Conservation (phyloP, 2,113 vertebrate genomes). For the Thalassoma bifasciatum region DNA sequence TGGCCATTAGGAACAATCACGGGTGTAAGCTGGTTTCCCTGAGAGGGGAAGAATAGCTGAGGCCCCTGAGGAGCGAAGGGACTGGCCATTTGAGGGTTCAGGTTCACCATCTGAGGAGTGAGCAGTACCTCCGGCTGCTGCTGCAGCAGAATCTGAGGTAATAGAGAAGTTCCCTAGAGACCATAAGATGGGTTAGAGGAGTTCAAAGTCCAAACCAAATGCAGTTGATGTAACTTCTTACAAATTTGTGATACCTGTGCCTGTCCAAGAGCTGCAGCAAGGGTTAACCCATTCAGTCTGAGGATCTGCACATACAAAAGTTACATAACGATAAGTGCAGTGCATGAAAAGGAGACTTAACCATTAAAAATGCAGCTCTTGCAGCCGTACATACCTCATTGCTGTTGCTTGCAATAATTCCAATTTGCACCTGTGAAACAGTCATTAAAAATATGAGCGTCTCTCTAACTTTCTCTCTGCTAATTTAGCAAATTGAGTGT, state of each 20-base stretch:
- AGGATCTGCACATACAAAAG: conserved; percentile 68
- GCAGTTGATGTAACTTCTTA: background rate
- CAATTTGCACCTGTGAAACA: conserved; percentile 74
- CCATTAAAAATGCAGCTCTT: background rate
- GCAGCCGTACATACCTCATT: conserved; percentile 77
- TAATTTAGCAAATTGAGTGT: background rate
- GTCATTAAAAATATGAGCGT: conserved; percentile 21
- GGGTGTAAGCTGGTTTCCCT: conserved; percentile 74
- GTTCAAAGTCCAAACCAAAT: background rate
- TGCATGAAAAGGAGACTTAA: background rate
- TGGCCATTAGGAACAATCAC: conserved; percentile 71
- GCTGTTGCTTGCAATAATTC: conserved; percentile 84
- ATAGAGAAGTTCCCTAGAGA: conserved; percentile 69
- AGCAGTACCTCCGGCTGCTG: conserved; percentile 76
- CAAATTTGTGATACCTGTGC: conserved; percentile 54
- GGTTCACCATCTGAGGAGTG: conserved; percentile 78
- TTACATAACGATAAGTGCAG: background rate
- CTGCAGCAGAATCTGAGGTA: conserved; percentile 78
- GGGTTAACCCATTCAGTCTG: conserved; percentile 76
- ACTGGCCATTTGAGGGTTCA: conserved; percentile 74
- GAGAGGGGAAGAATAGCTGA: conserved; percentile 72
- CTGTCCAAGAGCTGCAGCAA: conserved; percentile 77
- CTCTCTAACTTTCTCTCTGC: background rate
- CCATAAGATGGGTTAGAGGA: background rate
- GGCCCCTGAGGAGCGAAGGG: conserved; percentile 76